These are phyloP conservation scores for Exephanes ischioxanthus DNA, from an alignment of 2,888 invertebrate species.

Conservation along the genomic window DNA sequence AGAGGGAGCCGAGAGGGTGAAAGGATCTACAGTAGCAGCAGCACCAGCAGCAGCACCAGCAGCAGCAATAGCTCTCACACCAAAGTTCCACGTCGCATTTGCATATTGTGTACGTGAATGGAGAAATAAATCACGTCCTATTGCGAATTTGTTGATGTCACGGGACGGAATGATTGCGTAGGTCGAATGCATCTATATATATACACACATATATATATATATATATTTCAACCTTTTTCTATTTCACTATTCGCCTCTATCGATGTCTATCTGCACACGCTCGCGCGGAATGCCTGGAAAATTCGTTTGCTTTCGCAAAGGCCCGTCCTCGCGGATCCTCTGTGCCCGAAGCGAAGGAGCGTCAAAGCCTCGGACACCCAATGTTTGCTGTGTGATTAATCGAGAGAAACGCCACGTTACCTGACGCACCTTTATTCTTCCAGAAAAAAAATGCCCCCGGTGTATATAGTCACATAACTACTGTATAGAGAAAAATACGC, in stretches of 20 bases:
- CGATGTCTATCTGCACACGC: conserved; percentile 2
- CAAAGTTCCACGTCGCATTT: conserved; percentile 62
- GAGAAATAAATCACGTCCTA: conserved; percentile 73
- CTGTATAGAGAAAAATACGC: conserved; percentile 1
- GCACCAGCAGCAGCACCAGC: conserved; percentile 26
- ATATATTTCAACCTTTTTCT: conserved; percentile 24
- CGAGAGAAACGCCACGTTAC: conserved; percentile 30
- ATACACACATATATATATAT: neutral
- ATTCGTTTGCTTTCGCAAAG: conserved; percentile 27
- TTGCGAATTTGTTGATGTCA: conserved; percentile 74
- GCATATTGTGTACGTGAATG: conserved; percentile 70
- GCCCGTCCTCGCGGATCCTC: neutral
- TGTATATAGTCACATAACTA: neutral
- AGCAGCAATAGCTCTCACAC: conserved; percentile 43
- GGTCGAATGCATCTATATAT: conserved; percentile 40
- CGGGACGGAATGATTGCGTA: conserved; percentile 69
- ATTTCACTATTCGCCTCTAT: conserved; percentile 22
- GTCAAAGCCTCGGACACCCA: conserved; percentile 32
- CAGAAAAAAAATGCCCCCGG: neutral
- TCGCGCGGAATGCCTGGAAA: conserved; percentile 34
- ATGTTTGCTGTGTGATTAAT: conserved; percentile 43
- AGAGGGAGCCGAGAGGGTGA: conserved; percentile 45
- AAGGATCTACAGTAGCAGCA: conserved; percentile 45
- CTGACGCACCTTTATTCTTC: neutral
- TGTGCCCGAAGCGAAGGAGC: conserved; percentile 10